Evolutionary conservation across 2,888 invertebrate species (phyloP).

Genomic region (Tuta absoluta): DNA sequence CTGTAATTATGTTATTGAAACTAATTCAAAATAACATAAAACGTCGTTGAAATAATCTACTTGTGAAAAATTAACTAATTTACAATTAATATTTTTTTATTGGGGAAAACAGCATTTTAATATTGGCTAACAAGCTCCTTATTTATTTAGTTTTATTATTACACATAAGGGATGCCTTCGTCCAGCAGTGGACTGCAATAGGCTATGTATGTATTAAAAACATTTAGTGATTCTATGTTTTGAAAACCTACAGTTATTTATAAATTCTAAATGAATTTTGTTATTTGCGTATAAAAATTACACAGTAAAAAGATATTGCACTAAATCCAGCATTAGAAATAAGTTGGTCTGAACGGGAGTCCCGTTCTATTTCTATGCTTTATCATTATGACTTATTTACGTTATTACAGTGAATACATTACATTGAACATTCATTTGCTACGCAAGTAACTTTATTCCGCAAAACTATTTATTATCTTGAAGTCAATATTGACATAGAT

Average conservation of each 20-base stretch:
- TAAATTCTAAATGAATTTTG: background rate
- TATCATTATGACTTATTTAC: too few species aligned
- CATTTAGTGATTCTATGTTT: too few species aligned
- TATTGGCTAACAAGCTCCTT: too few species aligned
- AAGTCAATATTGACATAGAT: background rate
- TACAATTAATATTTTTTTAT: background rate
- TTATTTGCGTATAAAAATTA: background rate
- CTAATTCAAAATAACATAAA: background rate
- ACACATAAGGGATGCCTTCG: too few species aligned
- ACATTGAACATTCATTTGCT: background rate
- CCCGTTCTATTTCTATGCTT: too few species aligned
- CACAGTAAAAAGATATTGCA: background rate
- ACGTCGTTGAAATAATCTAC: background rate
- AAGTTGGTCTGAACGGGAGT: too few species aligned
- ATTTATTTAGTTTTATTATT: too few species aligned
- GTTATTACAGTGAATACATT: too few species aligned
- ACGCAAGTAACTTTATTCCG: background rate
- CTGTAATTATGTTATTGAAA: background rate
- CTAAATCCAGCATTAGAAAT: background rate
- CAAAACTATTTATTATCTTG: background rate
- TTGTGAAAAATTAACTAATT: background rate
- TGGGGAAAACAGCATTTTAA: too few species aligned
- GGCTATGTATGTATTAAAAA: too few species aligned
- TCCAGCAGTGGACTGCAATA: too few species aligned
- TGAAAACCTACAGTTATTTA: too few species aligned